Evolutionary conservation across 2,113 vertebrate species (phyloP).

Genomic region (Vombatus ursinus): DNA sequence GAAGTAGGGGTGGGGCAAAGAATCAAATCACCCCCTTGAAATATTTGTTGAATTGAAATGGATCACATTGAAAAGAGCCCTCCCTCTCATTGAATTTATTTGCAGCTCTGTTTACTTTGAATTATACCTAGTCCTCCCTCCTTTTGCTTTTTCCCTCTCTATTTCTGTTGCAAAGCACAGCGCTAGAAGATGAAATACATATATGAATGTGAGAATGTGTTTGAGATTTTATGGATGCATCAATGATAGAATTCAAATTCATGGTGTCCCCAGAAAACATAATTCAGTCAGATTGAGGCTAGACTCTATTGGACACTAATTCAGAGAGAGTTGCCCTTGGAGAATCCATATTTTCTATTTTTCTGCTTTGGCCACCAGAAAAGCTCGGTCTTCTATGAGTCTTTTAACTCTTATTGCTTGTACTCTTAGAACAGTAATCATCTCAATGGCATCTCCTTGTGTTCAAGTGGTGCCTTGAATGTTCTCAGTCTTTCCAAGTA

Average conservation of each 20-base stretch:
- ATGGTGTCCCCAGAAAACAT: background rate
- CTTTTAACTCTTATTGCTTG: too few relatives aligned
- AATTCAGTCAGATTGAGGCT: background rate
- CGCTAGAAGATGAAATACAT: background rate
- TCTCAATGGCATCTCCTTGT: slow-evolving; percentile 16
- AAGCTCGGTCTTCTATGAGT: background rate
- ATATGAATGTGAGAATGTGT: background rate
- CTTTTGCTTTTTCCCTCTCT: background rate
- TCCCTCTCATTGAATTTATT: background rate
- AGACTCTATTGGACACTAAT: background rate
- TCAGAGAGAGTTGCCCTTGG: background rate
- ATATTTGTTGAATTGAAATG: background rate
- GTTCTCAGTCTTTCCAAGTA: slow-evolving; percentile 30
- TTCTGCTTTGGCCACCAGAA: slow-evolving; percentile 18
- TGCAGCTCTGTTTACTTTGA: background rate
- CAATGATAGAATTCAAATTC: slow-evolving; percentile 52
- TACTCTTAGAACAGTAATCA: slow-evolving; percentile 35
- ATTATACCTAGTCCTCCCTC: background rate
- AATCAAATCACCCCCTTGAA: background rate
- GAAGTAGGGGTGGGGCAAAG: background rate
- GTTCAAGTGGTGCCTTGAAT: slow-evolving; percentile 64
- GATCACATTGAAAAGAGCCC: background rate
- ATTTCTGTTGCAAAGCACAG: slow-evolving; percentile 4
- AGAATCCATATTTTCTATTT: slow-evolving; percentile 22
- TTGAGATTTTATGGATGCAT: slow-evolving; percentile 14